Evolutionary conservation across 2,888 invertebrate genomes (phyloP).

Genomic region (Eupithecia tripunctaria): DNA sequence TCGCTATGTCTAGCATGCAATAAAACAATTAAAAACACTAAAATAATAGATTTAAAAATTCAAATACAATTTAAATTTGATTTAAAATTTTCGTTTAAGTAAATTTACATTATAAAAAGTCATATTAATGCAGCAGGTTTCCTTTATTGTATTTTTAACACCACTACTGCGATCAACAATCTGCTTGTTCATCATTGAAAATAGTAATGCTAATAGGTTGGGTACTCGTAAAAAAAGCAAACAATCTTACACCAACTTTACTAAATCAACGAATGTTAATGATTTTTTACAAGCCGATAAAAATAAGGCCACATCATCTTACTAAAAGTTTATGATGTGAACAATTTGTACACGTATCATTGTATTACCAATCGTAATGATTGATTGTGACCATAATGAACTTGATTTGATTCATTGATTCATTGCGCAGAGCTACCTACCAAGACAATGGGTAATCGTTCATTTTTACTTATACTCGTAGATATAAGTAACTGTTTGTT

Average conservation of each 20-base stretch:
- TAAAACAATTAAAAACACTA: no score
- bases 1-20: no score
- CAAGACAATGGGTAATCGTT: conserved; percentile 39
- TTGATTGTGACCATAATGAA: conserved; percentile 35
- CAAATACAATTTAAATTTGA: no score
- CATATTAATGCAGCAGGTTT: no score
- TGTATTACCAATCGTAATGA: conserved; percentile 37
- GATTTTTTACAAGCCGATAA: conserved; percentile 9
- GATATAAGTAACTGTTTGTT: conserved; percentile 22
- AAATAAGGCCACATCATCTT: conserved; percentile 15
- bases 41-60: no score
- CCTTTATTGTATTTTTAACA: no score
- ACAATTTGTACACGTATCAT: conserved; percentile 38
- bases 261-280: neutral
- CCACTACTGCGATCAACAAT: no score
- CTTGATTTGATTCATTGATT: conserved; percentile 39
- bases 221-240: neutral
- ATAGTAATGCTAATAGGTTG: no score
- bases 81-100: no score
- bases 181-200: no score
- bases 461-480: conserved; percentile 26
- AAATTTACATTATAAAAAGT: no score
- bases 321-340: conserved; percentile 27
- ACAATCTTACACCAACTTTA: neutral
- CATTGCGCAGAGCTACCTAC: conserved; percentile 34